These are phyloP conservation scores for Eurystomus gularis DNA, from an alignment of 2,113 vertebrate genomes.

Conservation along the genomic window DNA sequence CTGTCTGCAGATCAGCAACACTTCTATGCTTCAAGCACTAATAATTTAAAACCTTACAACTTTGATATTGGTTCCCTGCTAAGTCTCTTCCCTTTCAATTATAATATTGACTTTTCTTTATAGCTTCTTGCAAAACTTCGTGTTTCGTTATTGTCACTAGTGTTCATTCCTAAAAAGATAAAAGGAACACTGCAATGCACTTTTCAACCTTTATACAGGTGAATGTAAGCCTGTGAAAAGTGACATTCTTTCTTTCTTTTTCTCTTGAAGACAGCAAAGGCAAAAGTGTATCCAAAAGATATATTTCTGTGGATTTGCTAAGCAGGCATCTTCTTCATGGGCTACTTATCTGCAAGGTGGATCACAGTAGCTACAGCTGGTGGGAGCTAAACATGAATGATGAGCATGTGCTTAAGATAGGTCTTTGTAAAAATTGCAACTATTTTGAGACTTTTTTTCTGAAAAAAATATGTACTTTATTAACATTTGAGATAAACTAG, in stretches of 20 bases:
- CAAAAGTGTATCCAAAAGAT: neutral
- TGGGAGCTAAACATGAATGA: neutral
- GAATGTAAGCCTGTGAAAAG: neutral
- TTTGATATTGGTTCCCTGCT: slow-evolving; percentile 37
- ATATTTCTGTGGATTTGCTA: neutral
- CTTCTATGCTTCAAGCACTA: slow-evolving; percentile 44
- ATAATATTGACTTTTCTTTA: slow-evolving; percentile 29
- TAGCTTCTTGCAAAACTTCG: neutral
- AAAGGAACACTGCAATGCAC: neutral
- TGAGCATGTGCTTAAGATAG: neutral
- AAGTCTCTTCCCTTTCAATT: slow-evolving; percentile 49
- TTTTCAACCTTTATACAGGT: neutral
- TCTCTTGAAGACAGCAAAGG: neutral
- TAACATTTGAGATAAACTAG: neutral
- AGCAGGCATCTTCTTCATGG: neutral
- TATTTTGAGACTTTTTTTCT: neutral
- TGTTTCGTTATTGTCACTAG: neutral
- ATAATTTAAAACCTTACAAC: slow-evolving; percentile 25
- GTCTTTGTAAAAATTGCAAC: neutral
- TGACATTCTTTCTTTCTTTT: neutral
- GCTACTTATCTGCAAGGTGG: neutral
- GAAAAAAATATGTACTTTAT: neutral
- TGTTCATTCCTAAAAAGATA: slow-evolving; percentile 18
- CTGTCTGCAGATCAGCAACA: slow-evolving; percentile 12
- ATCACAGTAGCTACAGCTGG: neutral